Conservation (phyloP, 2,113 vertebrate genomes). For the Gallinago paraguaiae region DNA sequence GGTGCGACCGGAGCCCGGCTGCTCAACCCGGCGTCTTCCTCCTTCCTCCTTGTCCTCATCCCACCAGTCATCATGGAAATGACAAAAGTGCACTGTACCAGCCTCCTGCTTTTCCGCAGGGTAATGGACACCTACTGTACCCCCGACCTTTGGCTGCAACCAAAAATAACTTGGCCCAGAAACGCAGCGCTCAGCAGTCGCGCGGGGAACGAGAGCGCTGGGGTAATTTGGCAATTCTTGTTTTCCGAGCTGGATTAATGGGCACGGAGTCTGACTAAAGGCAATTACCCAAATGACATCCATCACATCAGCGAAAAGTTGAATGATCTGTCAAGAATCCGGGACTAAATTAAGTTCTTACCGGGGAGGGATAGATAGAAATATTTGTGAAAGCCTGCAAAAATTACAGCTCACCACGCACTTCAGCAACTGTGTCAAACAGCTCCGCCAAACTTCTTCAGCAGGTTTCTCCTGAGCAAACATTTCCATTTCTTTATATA, state of each 20-base stretch:
- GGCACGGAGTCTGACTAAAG: not conserved
- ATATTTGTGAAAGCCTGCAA: not conserved
- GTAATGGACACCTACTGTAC: not conserved
- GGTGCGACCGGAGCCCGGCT: not conserved
- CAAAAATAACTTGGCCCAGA: conserved; percentile 3
- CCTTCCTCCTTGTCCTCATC: not conserved
- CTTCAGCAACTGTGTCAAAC: not conserved
- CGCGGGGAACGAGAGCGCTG: fast-evolving
- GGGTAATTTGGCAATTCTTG: not conserved
- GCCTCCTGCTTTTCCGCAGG: not conserved
- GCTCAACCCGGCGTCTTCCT: fast-evolving
- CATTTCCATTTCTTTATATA: not conserved
- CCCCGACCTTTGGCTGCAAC: not conserved
- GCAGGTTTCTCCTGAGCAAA: conserved; percentile 23
- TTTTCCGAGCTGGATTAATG: not conserved
- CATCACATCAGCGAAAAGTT: not conserved
- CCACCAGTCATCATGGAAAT: not conserved
- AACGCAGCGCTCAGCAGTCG: not conserved
- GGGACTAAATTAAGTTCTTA: not conserved
- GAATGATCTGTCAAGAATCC: not conserved
- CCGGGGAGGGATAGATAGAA: not conserved
- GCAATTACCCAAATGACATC: not conserved
- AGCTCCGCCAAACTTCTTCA: not conserved
- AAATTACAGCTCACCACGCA: not conserved
- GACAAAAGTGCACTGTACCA: not conserved